phyloP scores from a whole-genome alignment of 2,113 vertebrate species.

The Hydropotes inermis region DNA sequence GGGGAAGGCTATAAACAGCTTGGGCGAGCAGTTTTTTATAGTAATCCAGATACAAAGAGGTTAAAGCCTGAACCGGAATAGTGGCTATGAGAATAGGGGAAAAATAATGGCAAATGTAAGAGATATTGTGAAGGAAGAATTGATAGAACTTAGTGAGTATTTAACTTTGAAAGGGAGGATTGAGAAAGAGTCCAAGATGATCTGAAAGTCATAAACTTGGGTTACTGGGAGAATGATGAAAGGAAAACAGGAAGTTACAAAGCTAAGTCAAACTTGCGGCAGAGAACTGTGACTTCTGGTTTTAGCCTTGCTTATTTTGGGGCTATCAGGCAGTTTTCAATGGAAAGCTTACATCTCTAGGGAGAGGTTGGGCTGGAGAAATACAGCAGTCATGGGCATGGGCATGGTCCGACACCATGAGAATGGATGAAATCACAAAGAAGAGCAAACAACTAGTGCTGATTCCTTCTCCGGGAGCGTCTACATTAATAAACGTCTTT shows the following conservation, averaged over 20 bases:
- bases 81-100: background rate
- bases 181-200: background rate
- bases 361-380: background rate
- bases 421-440: background rate
- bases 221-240: background rate
- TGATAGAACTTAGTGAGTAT: background rate
- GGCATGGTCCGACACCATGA: background rate
- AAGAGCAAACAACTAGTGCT: background rate
- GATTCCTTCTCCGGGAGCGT: background rate
- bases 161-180: background rate
- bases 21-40: background rate
- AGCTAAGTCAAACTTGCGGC: background rate
- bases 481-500: background rate
- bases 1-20: background rate
- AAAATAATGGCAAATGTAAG: background rate
- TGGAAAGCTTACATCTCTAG: background rate
- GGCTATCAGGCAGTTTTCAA: background rate
- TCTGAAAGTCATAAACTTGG: slow-evolving; percentile 1
- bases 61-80: background rate
- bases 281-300: background rate
- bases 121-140: background rate
- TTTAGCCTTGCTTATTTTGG: slow-evolving; percentile 12
- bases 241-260: background rate
- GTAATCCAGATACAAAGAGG: background rate
- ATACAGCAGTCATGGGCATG: background rate